phyloP scores from a whole-genome alignment of 2,888 invertebrate genomes.

The Bembecia ichneumoniformis region DNA sequence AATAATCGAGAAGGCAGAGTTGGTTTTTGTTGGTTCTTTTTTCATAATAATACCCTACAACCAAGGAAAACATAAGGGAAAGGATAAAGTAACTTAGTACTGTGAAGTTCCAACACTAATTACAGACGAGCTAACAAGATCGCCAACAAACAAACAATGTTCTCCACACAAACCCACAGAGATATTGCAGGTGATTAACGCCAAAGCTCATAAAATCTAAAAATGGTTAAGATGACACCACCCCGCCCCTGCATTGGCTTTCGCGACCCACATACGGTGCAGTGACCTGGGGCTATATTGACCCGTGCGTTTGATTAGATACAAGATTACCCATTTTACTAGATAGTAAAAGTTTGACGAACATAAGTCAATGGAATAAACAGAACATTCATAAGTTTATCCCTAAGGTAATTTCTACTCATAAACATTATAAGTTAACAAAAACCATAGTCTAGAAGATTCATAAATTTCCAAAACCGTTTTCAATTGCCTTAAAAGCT shows the following conservation, averaged over 20 bases:
- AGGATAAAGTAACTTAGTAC: background rate
- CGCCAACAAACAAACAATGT: background rate
- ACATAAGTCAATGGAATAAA: no score
- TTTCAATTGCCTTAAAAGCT: no score
- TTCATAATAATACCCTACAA: background rate
- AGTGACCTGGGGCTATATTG: conserved; percentile 30
- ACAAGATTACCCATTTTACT: conserved; percentile 3
- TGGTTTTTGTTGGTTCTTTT: no score
- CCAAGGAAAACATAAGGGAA: background rate
- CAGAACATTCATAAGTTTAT: no score
- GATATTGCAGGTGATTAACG: background rate
- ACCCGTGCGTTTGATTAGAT: conserved; percentile 25
- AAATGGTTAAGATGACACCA: background rate
- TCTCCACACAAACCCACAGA: background rate
- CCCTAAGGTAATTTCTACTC: no score
- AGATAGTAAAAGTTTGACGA: no score
- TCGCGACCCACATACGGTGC: conserved; percentile 46
- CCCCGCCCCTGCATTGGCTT: conserved; percentile 8
- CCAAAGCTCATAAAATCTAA: background rate
- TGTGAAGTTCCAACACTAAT: no score
- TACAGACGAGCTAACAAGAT: no score
- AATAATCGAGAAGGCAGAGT: no score
- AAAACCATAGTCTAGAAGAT: no score
- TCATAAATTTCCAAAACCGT: no score
- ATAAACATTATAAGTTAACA: no score